Evolutionary conservation across 2,797 vertebrate genomes (phyloP).

Genomic region (Crotalus adamanteus): DNA sequence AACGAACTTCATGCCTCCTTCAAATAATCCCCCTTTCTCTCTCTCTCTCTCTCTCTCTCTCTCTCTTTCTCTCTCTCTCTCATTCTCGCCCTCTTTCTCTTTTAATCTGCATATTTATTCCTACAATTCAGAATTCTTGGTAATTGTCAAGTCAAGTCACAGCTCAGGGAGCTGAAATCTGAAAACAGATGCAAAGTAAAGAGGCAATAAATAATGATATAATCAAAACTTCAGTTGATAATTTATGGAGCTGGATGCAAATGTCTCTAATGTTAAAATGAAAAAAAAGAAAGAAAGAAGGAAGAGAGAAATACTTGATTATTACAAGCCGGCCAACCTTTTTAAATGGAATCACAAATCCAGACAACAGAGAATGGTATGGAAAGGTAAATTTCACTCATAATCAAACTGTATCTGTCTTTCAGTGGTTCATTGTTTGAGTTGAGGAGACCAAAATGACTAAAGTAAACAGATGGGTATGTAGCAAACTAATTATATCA

Average conservation of each 20-base stretch:
- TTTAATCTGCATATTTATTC: slow-evolving; percentile 28
- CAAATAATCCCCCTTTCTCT: neutral
- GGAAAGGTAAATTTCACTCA: neutral
- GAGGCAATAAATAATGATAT: slow-evolving; percentile 25
- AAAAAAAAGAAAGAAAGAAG: neutral
- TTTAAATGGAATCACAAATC: neutral
- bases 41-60: too few species aligned
- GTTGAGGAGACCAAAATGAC: too few species aligned
- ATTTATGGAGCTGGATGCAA: neutral
- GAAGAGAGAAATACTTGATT: neutral
- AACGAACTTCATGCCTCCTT: neutral
- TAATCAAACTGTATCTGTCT: neutral
- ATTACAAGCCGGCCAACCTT: neutral
- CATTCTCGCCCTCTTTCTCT: neutral
- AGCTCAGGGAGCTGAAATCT: slow-evolving; percentile 3
- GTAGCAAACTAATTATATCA: neutral
- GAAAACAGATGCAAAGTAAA: slow-evolving; percentile 5
- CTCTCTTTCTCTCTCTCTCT: neutral
- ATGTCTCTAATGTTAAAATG: slow-evolving; percentile 11
- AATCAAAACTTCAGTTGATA: neutral
- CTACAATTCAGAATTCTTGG: neutral
- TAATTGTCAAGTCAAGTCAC: slow-evolving; percentile 24
- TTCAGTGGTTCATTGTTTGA: too few species aligned
- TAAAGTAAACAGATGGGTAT: neutral
- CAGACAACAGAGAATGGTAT: neutral